These are phyloP conservation scores for Lutjanus campechanus DNA, from an alignment of 2,797 vertebrate genomes.

Conservation along the genomic window DNA sequence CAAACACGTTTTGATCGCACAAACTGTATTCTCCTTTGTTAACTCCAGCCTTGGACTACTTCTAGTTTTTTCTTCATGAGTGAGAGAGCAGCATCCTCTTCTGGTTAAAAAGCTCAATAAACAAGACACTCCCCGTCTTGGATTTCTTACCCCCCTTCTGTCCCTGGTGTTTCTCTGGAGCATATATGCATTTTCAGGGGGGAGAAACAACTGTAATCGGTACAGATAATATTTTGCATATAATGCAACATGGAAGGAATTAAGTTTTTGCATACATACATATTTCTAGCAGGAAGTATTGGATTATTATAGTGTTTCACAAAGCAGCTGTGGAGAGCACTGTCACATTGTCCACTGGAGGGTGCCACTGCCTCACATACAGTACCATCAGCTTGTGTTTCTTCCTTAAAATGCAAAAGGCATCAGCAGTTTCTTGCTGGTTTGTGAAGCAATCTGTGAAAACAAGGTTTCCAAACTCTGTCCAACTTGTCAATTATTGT, in stretches of 20 bases:
- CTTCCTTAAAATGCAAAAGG: conserved; percentile 8
- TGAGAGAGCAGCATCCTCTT: conserved; percentile 84
- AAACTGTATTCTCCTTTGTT: neutral
- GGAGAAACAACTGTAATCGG: rapidly evolving
- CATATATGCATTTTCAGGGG: rapidly evolving
- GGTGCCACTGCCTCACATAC: conserved; percentile 39
- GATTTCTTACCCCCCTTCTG: neutral
- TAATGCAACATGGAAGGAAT: neutral
- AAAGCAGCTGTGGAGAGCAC: neutral
- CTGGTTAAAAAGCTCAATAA: conserved; percentile 74
- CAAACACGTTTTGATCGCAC: conserved; percentile 36
- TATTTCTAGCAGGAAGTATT: neutral
- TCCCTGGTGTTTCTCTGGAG: neutral
- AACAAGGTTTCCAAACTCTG: neutral
- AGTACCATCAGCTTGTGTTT: rapidly evolving
- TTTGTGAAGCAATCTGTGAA: neutral
- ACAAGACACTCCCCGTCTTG: neutral
- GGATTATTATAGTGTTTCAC: neutral
- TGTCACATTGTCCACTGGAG: conserved; percentile 56
- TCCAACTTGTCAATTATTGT: neutral
- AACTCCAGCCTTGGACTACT: neutral
- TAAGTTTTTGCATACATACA: neutral
- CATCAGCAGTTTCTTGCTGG: too few relatives aligned
- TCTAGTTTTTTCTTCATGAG: conserved; percentile 48
- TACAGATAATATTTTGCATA: neutral